Evolutionary conservation across 2,888 invertebrate species (phyloP), one percentile per base, ranked within the genome.

Genomic region (Frankliniella fusca): DNA sequence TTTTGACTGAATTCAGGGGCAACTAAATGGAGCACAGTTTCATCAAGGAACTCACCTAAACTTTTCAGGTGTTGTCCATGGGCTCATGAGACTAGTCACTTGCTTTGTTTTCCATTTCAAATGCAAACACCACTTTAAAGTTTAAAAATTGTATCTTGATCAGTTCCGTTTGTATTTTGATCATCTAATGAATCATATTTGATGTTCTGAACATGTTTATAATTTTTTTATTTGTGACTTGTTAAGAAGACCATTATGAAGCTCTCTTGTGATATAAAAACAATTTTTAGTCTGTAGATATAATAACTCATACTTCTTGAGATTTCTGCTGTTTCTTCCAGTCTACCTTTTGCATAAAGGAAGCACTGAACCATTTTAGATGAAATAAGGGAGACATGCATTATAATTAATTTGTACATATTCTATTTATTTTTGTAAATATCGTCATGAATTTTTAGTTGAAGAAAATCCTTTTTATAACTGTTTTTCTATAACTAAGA

Each of bases 371-470:
- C 27, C 70, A n/a, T 23, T 12, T 27, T 18, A 61, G 15, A 76
- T 23, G 23, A 15, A 76, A 76, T 76, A 27, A 76, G 23, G 12
- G 70, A 76, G 27, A 76, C 27, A 27, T 76, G 70, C 70, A 27
- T 76, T 76, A 76, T 76, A 76, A 76, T 27, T 76, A 76, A 27
- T 76, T 23, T 76, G 70, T 76, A 76, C 70, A 76, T 76, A 76
- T 23, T 23, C 70, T 76, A 76, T 76, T 76, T 76, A 76, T 76
- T 76, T 76, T 76, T 76, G 70, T 76, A 76, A 27, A 76, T 76
- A 76, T 27, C 0, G 27, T 76, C n/a, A 27, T 76, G 12, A 76
- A 76, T 27, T 12, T 27, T 12, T 76, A 76, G 70, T 76, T 76
- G 12, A 76, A 76, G 12, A 27, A 23, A 76, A 76, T 76, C 23